Base-by-base conservation (phyloP, 1,140 invertebrate genomes). In the Agrypnia vestita region DNA sequence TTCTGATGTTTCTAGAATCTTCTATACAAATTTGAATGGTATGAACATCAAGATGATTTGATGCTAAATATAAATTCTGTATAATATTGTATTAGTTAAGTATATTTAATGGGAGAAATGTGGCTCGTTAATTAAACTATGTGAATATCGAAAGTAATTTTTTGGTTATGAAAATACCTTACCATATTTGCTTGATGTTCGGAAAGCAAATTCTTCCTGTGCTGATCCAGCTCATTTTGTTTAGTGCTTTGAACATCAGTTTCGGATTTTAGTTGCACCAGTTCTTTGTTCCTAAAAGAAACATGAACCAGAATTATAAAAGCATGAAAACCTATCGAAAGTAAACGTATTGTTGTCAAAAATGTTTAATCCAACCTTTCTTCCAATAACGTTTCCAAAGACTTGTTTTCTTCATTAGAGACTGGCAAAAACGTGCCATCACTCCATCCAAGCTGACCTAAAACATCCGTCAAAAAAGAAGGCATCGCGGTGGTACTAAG, bases 391-490 rank as follows among this genome's bases (percentile, higher is more conserved):
- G 84, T 88, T 87, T 95, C 93, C 12, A 95, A 86, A 82, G 83
- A 85, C 86, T 92, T 91, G 83, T 95, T 95, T 84, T 93, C 92
- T 71, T 91, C 90, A 87, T 94, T 94, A 4, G 94, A 92, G 15
- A 95, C 89, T 4, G 94, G 94, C 83, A 95, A 91, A 83, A 91
- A 91, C 78, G 94, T 94, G 12, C 94, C 94, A 83, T 93, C 90
- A 72, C 89, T 89, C 93, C 93, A 95, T 11, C 93, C 94, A n/a
- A 95, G 85, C 83, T 93, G 89, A 84, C 91, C 91, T 43, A 94
- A 86, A 80, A 95, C 86, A 81, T 93, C 89, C n/a, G 90, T 88
- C 49, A 82, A 53, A 62, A 71, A 80, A 6, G 81, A 59, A 21
- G 78, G 44, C 74, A 64, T 76, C 62, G 44, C 62, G 11, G 25